Evolutionary conservation across 2,888 invertebrate genomes (phyloP).

Genomic region (Sesamia inferens): DNA sequence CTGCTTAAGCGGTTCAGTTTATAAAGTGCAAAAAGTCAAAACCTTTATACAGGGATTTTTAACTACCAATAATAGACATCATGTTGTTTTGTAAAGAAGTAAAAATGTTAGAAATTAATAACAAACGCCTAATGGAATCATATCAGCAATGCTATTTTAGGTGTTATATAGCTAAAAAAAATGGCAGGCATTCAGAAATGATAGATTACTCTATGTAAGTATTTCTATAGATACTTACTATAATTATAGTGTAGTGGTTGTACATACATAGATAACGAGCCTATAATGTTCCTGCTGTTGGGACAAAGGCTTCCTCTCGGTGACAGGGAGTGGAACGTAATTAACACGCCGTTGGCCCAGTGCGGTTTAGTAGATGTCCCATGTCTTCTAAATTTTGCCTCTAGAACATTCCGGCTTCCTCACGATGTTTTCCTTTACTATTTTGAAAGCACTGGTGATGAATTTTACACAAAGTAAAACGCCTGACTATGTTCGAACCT

Average conservation of each 20-base stretch:
- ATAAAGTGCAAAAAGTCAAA: background rate
- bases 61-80: background rate
- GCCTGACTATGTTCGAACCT: too few relatives aligned
- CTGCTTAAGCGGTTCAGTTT: background rate
- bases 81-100: background rate
- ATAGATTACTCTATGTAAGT: background rate
- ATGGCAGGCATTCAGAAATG: conserved; percentile 2
- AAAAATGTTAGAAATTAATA: background rate
- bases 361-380: too few relatives aligned
- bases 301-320: too few relatives aligned
- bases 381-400: too few relatives aligned
- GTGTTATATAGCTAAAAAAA: background rate
- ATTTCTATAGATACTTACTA: background rate
- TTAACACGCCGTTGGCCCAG: too few relatives aligned
- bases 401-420: too few relatives aligned
- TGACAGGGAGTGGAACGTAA: too few relatives aligned
- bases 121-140: conserved; percentile 6
- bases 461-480: too few relatives aligned
- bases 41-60: background rate
- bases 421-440: too few relatives aligned
- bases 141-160: conserved; percentile 15
- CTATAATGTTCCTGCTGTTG: too few relatives aligned
- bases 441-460: too few relatives aligned
- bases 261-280: background rate
- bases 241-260: too few relatives aligned